Base-by-base conservation (phyloP, 2,888 invertebrate species). In the Epinotia demarniana region DNA sequence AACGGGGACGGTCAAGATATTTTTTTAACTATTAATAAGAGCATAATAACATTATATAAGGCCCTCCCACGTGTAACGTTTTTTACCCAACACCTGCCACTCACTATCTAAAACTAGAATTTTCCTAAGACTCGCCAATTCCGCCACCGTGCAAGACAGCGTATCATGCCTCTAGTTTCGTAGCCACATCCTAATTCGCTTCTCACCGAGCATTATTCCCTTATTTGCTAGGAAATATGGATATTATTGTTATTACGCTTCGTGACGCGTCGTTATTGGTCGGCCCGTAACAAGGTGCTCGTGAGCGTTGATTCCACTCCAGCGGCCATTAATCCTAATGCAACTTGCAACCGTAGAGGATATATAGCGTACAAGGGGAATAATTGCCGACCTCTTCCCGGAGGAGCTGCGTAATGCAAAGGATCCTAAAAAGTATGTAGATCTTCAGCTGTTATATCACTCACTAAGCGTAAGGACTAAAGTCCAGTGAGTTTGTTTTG, bases 171-270 rank as follows among this genome's bases (percentile, higher is more conserved):
- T 84, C 85, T 43, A 1, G 49, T 86, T 82, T 86, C 78, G 53
- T 83, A 81, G 90, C 92, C 86, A 76, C 82, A 86, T 88, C 87
- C 89, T 88, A 91, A 92, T 89, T 90, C 91, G 77, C 85, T 81
- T 86, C 85, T 80, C 82, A 81, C 80, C 80, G 83, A 82, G 84
- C 86, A 87, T 88, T 92, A 91, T 92, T 90, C 90, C 93, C 92
- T 89, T 92, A 92, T 89, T 87, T 86, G 91, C 83, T 80, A 86
- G 86, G 86, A 92, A 91, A 92, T 92, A 92, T 92, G 92, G 90
- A 92, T 93, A 92, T 92, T 91, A 92, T 93, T 91, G 90, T 90
- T 91, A 90, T 92, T 90, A 91, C 87, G 83, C 81, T 81, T 91
- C 92, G 92, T 92, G 92, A 90, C 88, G 89, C 77, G 81, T 82